Evolutionary conservation across 1,140 invertebrate genomes (phyloP).

Genomic region (Lepidurus couesii): DNA sequence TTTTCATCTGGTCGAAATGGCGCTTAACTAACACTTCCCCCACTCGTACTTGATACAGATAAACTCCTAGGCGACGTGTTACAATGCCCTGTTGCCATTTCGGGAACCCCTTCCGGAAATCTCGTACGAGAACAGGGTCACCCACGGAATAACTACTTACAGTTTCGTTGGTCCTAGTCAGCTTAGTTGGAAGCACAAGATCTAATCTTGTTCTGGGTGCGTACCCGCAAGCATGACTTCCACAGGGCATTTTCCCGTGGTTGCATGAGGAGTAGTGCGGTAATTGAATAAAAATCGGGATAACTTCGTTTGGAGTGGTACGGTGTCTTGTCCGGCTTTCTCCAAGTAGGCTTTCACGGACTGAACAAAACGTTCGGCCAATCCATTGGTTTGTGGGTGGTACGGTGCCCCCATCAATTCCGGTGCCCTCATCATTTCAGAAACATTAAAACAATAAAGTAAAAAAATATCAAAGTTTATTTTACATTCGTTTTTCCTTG

Average conservation of each 20-base stretch:
- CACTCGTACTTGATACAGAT: no score
- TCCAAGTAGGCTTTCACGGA: slow-evolving; percentile 23
- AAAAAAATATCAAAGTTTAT: not conserved
- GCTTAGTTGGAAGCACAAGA: not conserved
- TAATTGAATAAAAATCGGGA: slow-evolving; percentile 29
- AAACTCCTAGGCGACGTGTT: no score
- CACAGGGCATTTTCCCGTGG: slow-evolving; percentile 25
- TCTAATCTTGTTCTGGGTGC: not conserved
- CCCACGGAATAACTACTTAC: not conserved
- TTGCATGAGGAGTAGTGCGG: slow-evolving; percentile 25
- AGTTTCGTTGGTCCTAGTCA: not conserved
- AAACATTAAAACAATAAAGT: not conserved
- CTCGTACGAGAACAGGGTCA: not conserved
- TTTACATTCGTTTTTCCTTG: not conserved
- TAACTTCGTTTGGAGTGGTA: not conserved
- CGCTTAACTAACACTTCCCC: no score
- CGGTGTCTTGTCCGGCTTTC: not conserved
- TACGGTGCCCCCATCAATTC: slow-evolving; percentile 17
- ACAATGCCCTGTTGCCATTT: not conserved
- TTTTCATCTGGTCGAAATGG: slow-evolving; percentile 4
- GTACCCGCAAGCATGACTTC: not conserved
- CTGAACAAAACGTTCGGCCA: slow-evolving; percentile 30
- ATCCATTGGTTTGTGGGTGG: slow-evolving; percentile 33
- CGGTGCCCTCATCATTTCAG: no score
- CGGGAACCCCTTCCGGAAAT: not conserved